Evolutionary conservation across 2,797 vertebrate genomes (phyloP), one percentile per base, ranked within the genome.

Genomic region (Novumbra hubbsi): DNA sequence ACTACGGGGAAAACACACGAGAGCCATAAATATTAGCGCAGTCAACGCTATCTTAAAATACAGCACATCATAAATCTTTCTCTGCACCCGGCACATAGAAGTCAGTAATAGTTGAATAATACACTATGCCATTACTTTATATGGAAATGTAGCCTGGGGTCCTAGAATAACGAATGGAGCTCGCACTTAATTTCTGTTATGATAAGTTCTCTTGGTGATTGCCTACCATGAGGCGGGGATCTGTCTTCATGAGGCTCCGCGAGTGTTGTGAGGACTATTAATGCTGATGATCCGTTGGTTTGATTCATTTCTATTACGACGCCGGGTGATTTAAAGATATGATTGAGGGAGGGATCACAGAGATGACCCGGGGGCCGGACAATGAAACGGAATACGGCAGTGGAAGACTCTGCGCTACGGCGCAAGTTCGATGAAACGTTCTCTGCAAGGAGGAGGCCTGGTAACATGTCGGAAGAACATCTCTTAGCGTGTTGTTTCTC

Each of bases 161-260:
- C 86, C 84, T 86, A 83, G 83, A 83, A 92, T 92, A 92, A 91
- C 88, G 88, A 93, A 91, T 91, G 85, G 86, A 84, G 84, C 86
- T 83, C 81, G 84, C 78, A 91, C 89, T 91, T 93, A 92, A 93
- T 93, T 93, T 92, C 86, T 93, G 89, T 92, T 93, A 93, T 92
- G 89, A 90, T 93, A 93, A 91, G 89, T 92, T 90, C 91, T 88
- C 91, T 89, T 92, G 89, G 88, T 92, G 90, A 92, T 93, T 92
- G 91, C 88, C 89, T 60, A 85, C 88, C 85, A 83, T 87, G 88
- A 91, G 87, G 88, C 84, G 80, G 79, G 92, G 86, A 92, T 92
- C 89, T 79, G 87, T 93, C 90, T 93, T 93, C 88, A 91, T 93
- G 87, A 89, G 85, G 86, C 79, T 78, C 84, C 80, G 81, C 85